Percentiles rank a stretch among this genome's conserved stretches.
These are phyloP conservation scores for Aldabrachelys gigantea DNA, from an alignment of 2,113 vertebrate species.

Conservation along the genomic window DNA sequence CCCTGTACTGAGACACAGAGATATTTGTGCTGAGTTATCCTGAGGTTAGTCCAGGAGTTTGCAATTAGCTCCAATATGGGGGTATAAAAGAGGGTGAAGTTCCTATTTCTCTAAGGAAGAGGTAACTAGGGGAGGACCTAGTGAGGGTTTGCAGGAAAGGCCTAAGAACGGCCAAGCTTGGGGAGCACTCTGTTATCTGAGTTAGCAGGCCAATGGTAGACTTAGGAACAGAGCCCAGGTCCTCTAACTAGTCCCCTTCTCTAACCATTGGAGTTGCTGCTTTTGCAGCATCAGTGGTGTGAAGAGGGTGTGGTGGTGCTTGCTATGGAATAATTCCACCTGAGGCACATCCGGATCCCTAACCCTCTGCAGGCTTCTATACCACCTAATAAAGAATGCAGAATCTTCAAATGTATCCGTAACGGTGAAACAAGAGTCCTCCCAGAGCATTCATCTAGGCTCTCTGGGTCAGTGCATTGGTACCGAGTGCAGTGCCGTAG, in stretches of 20 bases:
- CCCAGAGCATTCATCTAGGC: neutral
- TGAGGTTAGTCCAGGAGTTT: neutral
- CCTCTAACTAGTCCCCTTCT: neutral
- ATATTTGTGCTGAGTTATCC: neutral
- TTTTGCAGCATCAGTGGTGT: neutral
- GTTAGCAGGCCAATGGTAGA: neutral
- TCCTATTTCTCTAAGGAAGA: neutral
- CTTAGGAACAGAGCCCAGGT: rapidly evolving
- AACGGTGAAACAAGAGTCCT: neutral
- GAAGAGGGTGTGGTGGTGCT: neutral
- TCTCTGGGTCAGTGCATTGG: neutral
- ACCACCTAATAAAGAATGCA: neutral
- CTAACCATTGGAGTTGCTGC: neutral
- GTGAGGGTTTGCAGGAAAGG: neutral
- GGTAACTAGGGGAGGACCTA: neutral
- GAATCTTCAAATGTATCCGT: neutral
- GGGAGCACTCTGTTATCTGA: neutral
- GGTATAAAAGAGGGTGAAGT: rapidly evolving
- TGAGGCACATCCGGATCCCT: neutral
- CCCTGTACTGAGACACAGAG: rapidly evolving
- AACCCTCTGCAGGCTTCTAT: neutral
- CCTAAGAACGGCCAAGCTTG: neutral
- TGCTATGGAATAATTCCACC: neutral
- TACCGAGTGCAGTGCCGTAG: neutral
- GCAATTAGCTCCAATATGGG: neutral